Evolutionary conservation across 92 coral and sea anemone genomes (phyloP), one percentile per base, ranked within the genome.

Genomic region (Heteractis magnifica): DNA sequence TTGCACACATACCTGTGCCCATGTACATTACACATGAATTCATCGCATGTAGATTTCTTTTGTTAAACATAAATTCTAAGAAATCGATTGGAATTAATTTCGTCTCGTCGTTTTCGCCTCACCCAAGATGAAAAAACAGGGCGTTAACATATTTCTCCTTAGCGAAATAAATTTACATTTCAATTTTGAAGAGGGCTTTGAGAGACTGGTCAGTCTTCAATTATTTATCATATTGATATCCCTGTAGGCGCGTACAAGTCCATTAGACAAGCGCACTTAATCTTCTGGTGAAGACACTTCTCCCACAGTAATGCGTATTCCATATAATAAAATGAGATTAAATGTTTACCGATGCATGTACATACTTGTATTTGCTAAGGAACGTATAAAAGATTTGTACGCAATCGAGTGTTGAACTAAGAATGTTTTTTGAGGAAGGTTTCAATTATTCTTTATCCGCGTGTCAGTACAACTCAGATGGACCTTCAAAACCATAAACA

Each of bases 91-190:
- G 58, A 53, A 53, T 8, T 7, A 53, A 53, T 11, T 7, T 53
- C 56, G 56, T 26, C 34, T 56, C 62, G n/a, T 5, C 16, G 15
- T 60, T 62, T 62, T 62, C 7, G 16, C 15, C 13, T 58, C 5
- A 13, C 5, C 64, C 75, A 6, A 41, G 18, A 34, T 41, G 10
- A 14, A 70, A 14, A 21, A 34, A 15, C 12, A 74, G 56, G 73
- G 73, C 73, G 73, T 68, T 10, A 68, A 26, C 77, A 18, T 44
- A 41, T 21, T 70, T 70, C 12, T 16, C 10, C 10, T 7, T 50
- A 10, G 10, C 4, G 16, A 51, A 49, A 76, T 76, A 76, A 16
- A 76, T 76, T 52, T 76, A n/a, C 65, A 76, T 76, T 76, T 76
- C 13, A 26, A 76, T 50, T 5, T 76, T 20, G 44, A 76, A 55